Evolutionary conservation across 2,113 vertebrate species (phyloP), one percentile per base, ranked within the genome.

Genomic region (Todiramphus saurophagus): DNA sequence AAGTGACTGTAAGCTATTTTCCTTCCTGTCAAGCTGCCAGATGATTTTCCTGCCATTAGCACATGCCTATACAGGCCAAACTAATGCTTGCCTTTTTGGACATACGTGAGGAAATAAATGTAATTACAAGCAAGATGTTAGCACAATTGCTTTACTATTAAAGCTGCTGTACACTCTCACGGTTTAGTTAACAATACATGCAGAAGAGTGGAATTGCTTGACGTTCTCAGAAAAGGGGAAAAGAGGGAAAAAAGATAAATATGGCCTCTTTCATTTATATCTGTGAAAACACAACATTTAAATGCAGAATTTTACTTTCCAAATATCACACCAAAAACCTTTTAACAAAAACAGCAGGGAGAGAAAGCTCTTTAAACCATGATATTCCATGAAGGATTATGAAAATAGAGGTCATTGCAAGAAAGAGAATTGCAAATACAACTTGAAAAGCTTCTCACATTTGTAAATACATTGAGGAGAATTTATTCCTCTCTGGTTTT

Each of bases 351-450:
- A 98, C 98, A 98, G 98, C 98, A 97, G 98, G 98, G 94, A 98
- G 95, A 98, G 94, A 98, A 98, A 98, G 97, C 97, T 98, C 96
- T 98, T 98, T 96, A 98, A 98, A 98, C 97, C 97, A 97, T 97
- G 97, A 97, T 98, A 98, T 97, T 97, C 98, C 97, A 98, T 97
- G 96, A 98, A 98, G 98, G 98, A 98, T 98, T 98, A 98, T 98
- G 98, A 98, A 98, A 98, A 98, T 97, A 98, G 98, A 98, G 98
- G 98, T 98, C 98, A 98, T 97, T 88, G 79, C 96, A 95, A 43
- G 76, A 98, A 96, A 96, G 90, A 48, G 97, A 98, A 98, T 97
- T 97, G 97, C 98, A 98, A 98, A 98, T 97, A 98, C 97, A 97
- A 97, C 96, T 97, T 96, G 90, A 96, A 98, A 97, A 98, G 97